Evolutionary conservation across 2,113 vertebrate genomes (phyloP).

Genomic region (Pollachius pollachius): DNA sequence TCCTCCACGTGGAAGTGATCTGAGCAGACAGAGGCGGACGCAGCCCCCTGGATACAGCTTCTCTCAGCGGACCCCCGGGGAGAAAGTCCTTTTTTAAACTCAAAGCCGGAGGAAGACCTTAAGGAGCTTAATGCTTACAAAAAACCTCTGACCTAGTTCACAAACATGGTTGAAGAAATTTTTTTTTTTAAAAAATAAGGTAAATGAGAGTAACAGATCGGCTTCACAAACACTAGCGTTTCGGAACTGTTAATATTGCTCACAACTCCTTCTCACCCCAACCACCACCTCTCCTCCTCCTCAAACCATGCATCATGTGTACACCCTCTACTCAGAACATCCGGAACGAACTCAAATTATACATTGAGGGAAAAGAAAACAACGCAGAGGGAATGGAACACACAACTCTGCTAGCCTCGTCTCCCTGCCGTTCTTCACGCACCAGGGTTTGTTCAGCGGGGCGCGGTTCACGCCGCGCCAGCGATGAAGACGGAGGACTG

Average conservation of each 20-base stretch:
- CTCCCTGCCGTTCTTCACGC: no score
- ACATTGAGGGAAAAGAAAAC: not conserved
- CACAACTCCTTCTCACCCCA: conserved; percentile 4
- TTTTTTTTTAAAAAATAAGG: not conserved
- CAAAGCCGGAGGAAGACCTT: conserved; percentile 2
- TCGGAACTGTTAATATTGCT: no score
- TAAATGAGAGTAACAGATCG: no score
- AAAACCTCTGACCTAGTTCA: conserved; percentile 7
- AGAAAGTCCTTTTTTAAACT: conserved; percentile 4
- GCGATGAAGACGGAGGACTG: no score
- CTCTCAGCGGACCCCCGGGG: not conserved
- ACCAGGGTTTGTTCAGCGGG: no score
- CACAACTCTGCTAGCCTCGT: no score
- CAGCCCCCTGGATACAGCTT: not conserved
- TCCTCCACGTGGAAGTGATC: conserved; percentile 6
- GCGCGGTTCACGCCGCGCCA: no score
- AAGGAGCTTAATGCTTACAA: not conserved
- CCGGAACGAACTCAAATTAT: conserved; percentile 15
- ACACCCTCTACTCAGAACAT: conserved; percentile 26
- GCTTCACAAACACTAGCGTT: no score
- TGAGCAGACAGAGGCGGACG: not conserved
- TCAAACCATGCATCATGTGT: conserved; percentile 1
- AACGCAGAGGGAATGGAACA: no score
- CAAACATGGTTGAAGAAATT: not conserved
- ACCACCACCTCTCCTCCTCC: not conserved